phyloP scores from a whole-genome alignment of 1,140 invertebrate genomes.

The Pararge aegeria region DNA sequence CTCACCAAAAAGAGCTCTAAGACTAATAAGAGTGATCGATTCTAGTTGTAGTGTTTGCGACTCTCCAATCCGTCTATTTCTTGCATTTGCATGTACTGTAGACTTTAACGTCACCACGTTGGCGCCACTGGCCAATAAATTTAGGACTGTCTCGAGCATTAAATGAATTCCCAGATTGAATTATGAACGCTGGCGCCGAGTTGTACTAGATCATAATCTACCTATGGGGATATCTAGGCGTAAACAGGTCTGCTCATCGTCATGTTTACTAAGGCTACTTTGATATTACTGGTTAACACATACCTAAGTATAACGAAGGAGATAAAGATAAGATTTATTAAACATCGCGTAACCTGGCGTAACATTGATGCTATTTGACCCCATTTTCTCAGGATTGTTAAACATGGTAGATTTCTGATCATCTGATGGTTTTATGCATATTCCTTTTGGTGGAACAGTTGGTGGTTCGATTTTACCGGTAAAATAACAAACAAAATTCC shows the following conservation, averaged over 20 bases:
- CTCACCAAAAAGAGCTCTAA: not conserved
- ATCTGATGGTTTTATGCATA: too few species aligned
- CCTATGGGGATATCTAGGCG: conserved; percentile 47
- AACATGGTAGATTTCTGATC: not conserved
- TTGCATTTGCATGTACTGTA: conserved; percentile 29
- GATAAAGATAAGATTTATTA: conserved; percentile 39
- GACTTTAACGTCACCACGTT: conserved; percentile 56
- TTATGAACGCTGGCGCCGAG: conserved; percentile 62
- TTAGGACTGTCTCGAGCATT: conserved; percentile 69
- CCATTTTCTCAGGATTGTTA: not conserved
- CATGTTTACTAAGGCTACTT: conserved; percentile 45
- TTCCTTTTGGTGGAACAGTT: not conserved
- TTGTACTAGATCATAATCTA: conserved; percentile 65
- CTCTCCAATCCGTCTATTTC: conserved; percentile 23
- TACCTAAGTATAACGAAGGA: conserved; percentile 33
- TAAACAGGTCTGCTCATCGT: conserved; percentile 58
- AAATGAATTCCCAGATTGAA: conserved; percentile 71
- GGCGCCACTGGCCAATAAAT: conserved; percentile 74
- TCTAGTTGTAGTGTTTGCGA: conserved; percentile 20
- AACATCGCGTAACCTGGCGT: conserved; percentile 13
- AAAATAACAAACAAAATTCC: not conserved
- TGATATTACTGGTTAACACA: conserved; percentile 40
- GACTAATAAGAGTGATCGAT: conserved; percentile 16
- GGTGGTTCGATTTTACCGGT: not conserved
- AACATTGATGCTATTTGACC: not conserved